phyloP scores from a whole-genome alignment of 2,888 invertebrate species.

The Caenorhabditis auriculariae region DNA sequence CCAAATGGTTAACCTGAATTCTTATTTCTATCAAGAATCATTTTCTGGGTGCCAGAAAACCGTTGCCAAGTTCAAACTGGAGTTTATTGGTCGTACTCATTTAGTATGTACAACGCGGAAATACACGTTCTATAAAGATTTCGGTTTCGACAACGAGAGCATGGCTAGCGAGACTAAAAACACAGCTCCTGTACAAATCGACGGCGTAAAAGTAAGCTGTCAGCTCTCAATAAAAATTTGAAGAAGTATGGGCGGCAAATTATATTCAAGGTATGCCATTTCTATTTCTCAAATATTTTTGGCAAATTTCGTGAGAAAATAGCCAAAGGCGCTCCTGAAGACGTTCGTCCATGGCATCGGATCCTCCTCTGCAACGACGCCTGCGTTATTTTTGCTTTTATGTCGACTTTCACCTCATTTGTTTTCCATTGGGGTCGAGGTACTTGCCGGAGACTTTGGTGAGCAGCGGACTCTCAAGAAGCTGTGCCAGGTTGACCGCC shows the following conservation, averaged over 20 bases:
- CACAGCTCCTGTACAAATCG: too few species aligned
- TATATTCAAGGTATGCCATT: too few species aligned
- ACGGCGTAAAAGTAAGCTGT: too few species aligned
- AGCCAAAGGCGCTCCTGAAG: constrained; percentile 56
- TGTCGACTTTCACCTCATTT: constrained; percentile 39
- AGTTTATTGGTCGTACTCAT: too few species aligned
- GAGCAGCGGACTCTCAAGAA: constrained; percentile 45
- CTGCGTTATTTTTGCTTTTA: not conserved
- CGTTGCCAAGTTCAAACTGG: too few species aligned
- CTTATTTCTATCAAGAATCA: not conserved
- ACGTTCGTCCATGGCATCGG: constrained; percentile 56
- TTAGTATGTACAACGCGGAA: too few species aligned
- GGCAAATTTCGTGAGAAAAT: constrained; percentile 42
- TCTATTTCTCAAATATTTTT: constrained; percentile 18
- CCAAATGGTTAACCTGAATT: constrained; percentile 24
- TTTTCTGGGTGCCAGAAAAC: not conserved
- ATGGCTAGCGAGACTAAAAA: too few species aligned
- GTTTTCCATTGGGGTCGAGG: constrained; percentile 56
- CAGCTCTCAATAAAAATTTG: too few species aligned
- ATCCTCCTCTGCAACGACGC: constrained; percentile 34
- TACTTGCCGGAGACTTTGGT: constrained; percentile 56
- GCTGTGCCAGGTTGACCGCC: constrained; percentile 50
- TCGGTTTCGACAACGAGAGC: too few species aligned
- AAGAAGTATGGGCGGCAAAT: too few species aligned
- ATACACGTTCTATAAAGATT: too few species aligned